Percentiles rank a stretch among this genome's conserved stretches.
Conservation (phyloP, 2,113 vertebrate genomes). For the Mastomys coucha region DNA sequence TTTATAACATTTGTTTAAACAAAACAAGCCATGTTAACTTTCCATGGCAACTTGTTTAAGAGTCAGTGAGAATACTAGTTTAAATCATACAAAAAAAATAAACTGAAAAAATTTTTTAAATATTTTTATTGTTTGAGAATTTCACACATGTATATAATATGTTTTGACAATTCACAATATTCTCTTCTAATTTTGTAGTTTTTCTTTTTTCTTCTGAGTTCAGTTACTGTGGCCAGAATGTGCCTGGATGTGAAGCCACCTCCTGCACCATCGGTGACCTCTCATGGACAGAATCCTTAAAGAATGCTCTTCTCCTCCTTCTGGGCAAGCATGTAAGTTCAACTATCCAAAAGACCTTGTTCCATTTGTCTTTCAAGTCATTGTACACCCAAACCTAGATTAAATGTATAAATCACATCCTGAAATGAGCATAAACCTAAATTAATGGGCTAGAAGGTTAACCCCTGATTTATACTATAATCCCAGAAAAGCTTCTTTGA, state of each 20-base stretch:
- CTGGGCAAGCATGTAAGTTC: not conserved
- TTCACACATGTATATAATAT: not conserved
- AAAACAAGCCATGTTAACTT: slow-evolving; percentile 20
- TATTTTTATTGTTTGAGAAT: not conserved
- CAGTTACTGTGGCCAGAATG: not conserved
- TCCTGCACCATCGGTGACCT: not conserved
- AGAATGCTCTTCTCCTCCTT: not conserved
- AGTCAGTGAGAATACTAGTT: not conserved
- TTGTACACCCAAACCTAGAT: not conserved
- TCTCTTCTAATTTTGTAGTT: not conserved
- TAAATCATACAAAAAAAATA: slow-evolving; percentile 18
- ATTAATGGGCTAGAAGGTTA: fast-evolving
- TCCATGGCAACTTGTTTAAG: not conserved
- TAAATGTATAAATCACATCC: not conserved
- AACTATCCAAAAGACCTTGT: not conserved
- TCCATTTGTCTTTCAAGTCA: not conserved
- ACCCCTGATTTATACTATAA: not conserved
- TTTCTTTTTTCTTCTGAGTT: not conserved
- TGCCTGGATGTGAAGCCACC: not conserved
- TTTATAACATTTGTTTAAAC: not conserved
- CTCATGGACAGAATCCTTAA: not conserved
- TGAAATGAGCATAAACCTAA: not conserved
- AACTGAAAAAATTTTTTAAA: not conserved
- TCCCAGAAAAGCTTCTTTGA: not conserved
- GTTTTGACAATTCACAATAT: not conserved